Evolutionary conservation across 2,797 vertebrate species (phyloP).

Genomic region (Notamacropus eugenii): DNA sequence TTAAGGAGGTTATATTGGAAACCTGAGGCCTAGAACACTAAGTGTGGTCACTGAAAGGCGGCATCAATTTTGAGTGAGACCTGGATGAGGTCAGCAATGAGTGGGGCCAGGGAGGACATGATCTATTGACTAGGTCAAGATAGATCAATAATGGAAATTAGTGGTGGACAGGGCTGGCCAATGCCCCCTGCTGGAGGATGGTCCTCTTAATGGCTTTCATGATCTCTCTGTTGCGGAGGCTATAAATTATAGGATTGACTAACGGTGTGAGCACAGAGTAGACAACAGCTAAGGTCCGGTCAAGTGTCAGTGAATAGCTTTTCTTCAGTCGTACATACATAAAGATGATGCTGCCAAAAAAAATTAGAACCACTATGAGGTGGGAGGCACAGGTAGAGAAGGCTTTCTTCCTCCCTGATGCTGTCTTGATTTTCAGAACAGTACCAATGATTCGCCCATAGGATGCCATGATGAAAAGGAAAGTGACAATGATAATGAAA

Average conservation of each 20-base stretch:
- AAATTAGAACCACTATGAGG: constrained; percentile 68
- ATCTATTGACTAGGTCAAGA: not conserved
- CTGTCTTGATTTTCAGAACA: constrained; percentile 70
- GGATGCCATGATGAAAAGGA: constrained; percentile 71
- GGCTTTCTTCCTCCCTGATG: constrained; percentile 63
- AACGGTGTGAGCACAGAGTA: constrained; percentile 73
- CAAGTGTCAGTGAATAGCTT: constrained; percentile 72
- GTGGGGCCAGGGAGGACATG: not conserved
- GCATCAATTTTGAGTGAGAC: not conserved
- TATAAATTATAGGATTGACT: constrained; percentile 74
- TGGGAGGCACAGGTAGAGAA: constrained; percentile 73
- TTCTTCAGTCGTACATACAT: constrained; percentile 73
- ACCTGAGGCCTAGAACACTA: not conserved
- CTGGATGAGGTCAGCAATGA: not conserved
- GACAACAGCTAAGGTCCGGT: constrained; percentile 61
- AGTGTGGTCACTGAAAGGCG: not conserved
- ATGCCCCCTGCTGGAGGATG: not conserved
- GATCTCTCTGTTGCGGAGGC: constrained; percentile 72
- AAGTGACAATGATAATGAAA: constrained; percentile 71
- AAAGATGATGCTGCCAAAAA: constrained; percentile 75
- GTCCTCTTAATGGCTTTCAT: constrained; percentile 66
- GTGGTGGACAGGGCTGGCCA: not conserved
- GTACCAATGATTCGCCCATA: constrained; percentile 68
- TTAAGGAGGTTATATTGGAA: not conserved
- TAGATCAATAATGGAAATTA: constrained; percentile 20